Evolutionary conservation across 1,140 invertebrate species (phyloP).

Genomic region (Araneus ventricosus): DNA sequence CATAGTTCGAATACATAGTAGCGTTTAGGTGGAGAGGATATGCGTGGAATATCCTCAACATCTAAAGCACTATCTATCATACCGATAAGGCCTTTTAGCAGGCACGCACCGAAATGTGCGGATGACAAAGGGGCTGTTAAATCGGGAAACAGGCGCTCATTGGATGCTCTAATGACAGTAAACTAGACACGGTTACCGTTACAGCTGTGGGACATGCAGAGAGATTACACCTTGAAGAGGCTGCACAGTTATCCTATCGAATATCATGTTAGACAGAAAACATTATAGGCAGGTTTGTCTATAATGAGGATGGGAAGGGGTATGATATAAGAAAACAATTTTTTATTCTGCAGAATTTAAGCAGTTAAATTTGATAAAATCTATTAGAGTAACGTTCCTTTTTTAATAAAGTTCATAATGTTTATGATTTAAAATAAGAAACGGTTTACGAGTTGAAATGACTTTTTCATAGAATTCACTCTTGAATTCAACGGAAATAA

Average conservation of each 20-base stretch:
- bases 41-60: neutral
- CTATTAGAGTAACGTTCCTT: too few species aligned
- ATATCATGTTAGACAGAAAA: neutral
- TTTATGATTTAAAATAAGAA: too few species aligned
- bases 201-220: neutral
- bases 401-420: too few species aligned
- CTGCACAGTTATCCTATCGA: neutral
- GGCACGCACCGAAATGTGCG: neutral
- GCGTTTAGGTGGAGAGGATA: neutral
- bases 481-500: too few species aligned
- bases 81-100: constrained; percentile 6
- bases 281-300: neutral
- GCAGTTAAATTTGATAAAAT: too few species aligned
- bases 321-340: too few species aligned
- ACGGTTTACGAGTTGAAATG: too few species aligned
- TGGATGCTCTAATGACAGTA: constrained; percentile 13
- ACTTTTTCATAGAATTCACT: too few species aligned
- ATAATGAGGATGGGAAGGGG: neutral
- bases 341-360: too few species aligned
- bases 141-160: constrained; percentile 6
- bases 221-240: neutral
- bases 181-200: neutral
- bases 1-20: neutral
- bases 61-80: constrained; percentile 17
- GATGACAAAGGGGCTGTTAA: constrained; percentile 12